Evolutionary conservation across 2,797 vertebrate species (phyloP).

Genomic region (Acestrorhynchus altus): DNA sequence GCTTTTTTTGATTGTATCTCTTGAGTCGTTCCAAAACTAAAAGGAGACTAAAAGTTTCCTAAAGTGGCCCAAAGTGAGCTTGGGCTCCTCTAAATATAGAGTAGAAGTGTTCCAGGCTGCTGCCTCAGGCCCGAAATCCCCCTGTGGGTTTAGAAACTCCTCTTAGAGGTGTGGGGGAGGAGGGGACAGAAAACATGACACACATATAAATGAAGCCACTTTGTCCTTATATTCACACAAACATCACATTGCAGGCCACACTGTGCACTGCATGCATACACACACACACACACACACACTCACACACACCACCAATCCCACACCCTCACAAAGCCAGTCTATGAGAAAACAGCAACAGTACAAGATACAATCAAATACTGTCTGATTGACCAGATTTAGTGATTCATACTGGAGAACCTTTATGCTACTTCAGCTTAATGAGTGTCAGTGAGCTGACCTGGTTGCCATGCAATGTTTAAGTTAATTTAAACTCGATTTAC

Average conservation of each 20-base stretch:
- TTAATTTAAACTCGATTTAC: too few relatives aligned
- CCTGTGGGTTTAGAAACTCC: slow-evolving; percentile 76
- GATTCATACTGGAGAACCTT: too few relatives aligned
- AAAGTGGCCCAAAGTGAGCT: slow-evolving; percentile 44
- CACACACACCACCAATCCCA: neutral
- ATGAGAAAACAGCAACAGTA: neutral
- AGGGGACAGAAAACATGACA: slow-evolving; percentile 58
- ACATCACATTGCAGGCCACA: neutral
- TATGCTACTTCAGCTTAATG: too few relatives aligned
- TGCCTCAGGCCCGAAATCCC: slow-evolving; percentile 73
- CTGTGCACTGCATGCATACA: neutral
- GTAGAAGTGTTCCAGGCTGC: slow-evolving; percentile 43
- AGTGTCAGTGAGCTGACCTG: too few relatives aligned
- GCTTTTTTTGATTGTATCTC: neutral
- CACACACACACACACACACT: neutral
- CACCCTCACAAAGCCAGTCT: neutral
- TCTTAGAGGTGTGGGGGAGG: slow-evolving; percentile 66
- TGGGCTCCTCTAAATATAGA: slow-evolving; percentile 57
- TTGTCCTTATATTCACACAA: neutral
- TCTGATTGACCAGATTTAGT: too few relatives aligned
- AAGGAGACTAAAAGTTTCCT: slow-evolving; percentile 46
- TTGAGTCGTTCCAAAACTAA: slow-evolving; percentile 33
- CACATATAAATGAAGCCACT: slow-evolving; percentile 38
- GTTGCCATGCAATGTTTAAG: too few relatives aligned
- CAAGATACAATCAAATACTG: too few relatives aligned